These are phyloP conservation scores for Prionace glauca DNA, from an alignment of 2,797 vertebrate species.

Conservation along the genomic window DNA sequence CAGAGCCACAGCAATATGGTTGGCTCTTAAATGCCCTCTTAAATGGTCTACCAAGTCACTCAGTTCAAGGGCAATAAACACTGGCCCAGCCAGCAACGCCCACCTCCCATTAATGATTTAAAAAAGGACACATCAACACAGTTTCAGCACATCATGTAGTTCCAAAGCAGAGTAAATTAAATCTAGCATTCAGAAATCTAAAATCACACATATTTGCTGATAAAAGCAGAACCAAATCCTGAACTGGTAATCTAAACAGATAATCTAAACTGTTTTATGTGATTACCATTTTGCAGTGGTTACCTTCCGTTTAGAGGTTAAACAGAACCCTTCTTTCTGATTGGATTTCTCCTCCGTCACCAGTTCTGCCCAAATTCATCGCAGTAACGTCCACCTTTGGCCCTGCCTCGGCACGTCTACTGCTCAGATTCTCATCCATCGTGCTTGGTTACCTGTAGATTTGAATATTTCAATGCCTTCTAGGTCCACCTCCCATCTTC, in stretches of 20 bases:
- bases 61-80: no score
- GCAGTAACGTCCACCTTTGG: neutral
- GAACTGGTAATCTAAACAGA: neutral
- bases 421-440: neutral
- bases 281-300: no score
- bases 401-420: neutral
- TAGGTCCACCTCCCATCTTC: neutral
- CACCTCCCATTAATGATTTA: no score
- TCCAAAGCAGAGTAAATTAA: neutral
- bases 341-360: neutral
- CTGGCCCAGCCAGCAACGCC: no score
- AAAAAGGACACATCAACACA: no score
- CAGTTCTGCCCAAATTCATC: neutral
- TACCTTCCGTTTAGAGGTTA: neutral
- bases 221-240: no score
- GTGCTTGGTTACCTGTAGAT: neutral
- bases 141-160: neutral
- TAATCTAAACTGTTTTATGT: neutral
- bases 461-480: neutral
- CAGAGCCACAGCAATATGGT: no score
- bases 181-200: neutral
- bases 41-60: no score
- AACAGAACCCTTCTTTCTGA: neutral
- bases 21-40: no score
- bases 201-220: neutral